Evolutionary conservation across 1,140 invertebrate species (phyloP).

Genomic region (Pseudomyrmex cubaensis): DNA sequence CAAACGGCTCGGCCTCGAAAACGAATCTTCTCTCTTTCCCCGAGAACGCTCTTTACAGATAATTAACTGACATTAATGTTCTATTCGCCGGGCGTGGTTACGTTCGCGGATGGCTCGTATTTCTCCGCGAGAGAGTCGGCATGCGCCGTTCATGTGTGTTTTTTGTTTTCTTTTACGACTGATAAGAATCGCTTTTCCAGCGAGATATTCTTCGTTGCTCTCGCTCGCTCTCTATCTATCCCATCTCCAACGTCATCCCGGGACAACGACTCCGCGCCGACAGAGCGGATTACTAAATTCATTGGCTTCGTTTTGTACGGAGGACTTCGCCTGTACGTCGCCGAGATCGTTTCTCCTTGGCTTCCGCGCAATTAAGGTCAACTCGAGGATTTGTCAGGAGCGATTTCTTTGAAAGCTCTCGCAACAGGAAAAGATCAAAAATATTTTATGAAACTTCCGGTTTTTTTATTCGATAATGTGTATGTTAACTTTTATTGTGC

Average conservation of each 20-base stretch:
- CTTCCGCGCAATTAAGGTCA: conserved; percentile 70
- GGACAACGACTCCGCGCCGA: conserved; percentile 34
- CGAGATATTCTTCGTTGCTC: conserved; percentile 26
- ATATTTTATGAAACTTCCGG: not conserved
- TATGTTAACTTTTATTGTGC: not conserved
- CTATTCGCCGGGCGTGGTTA: conserved; percentile 67
- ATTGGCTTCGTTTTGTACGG: conserved; percentile 49
- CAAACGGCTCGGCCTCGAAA: conserved; percentile 45
- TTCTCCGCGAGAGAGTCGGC: conserved; percentile 61
- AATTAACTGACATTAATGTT: conserved; percentile 81
- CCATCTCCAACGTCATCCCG: not conserved
- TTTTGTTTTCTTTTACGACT: conserved; percentile 44
- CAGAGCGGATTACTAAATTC: conserved; percentile 51
- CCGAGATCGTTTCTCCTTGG: conserved; percentile 37
- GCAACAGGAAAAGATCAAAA: conserved; percentile 2
- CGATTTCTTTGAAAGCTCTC: conserved; percentile 34
- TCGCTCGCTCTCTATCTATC: conserved; percentile 11
- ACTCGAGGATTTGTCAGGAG: conserved; percentile 52
- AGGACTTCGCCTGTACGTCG: conserved; percentile 31
- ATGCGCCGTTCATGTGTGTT: conserved; percentile 63
- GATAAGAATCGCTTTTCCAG: conserved; percentile 73
- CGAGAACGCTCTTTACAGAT: conserved; percentile 71
- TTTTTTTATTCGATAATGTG: conserved; percentile 10
- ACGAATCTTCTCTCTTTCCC: conserved; percentile 65
- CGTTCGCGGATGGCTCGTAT: conserved; percentile 71